Evolutionary conservation across 2,797 vertebrate genomes (phyloP).

Genomic region (Acrossocheilus fasciatus): DNA sequence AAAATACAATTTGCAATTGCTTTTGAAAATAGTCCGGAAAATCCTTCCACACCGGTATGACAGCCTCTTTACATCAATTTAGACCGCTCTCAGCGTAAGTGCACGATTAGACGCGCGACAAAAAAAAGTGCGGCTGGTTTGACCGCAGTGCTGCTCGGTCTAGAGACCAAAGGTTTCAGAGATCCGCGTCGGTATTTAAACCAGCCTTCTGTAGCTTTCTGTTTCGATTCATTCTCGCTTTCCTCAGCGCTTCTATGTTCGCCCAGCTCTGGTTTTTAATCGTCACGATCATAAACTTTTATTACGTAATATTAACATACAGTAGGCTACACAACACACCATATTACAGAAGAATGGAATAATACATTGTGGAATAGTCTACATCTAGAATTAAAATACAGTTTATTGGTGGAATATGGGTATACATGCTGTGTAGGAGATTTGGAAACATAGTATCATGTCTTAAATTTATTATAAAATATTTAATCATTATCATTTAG

Average conservation of each 20-base stretch:
- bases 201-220: neutral
- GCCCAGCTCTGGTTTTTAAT: neutral
- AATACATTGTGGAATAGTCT: neutral
- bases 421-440: neutral
- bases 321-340: neutral
- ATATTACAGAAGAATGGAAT: too few species aligned
- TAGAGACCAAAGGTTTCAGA: neutral
- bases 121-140: too few species aligned
- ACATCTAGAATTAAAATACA: neutral
- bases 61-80: too few species aligned
- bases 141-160: neutral
- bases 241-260: too few species aligned
- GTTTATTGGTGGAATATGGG: neutral
- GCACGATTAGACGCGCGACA: too few species aligned
- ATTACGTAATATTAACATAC: neutral
- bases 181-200: neutral
- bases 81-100: too few species aligned
- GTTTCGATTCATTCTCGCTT: slow-evolving; percentile 32
- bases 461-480: neutral
- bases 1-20: too few species aligned
- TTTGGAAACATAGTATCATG: neutral
- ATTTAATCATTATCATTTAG: neutral
- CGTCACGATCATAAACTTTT: neutral
- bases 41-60: too few species aligned
- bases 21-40: too few species aligned